These are phyloP conservation scores for Phyllotis vaccarum DNA, from an alignment of 2,797 vertebrate species.

Conservation along the genomic window DNA sequence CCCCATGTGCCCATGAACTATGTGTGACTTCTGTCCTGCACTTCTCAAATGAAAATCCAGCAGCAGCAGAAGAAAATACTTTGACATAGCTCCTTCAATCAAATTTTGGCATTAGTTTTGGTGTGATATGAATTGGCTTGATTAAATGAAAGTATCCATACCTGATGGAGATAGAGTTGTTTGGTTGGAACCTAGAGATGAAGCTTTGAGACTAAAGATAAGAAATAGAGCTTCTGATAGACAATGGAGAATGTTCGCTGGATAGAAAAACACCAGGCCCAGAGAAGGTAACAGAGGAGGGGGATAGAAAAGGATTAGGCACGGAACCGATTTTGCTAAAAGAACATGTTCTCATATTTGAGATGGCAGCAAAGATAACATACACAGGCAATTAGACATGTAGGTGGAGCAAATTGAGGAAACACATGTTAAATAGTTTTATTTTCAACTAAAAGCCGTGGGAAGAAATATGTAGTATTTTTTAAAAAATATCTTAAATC, in stretches of 20 bases:
- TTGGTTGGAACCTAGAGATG: not conserved
- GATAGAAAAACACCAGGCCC: not conserved
- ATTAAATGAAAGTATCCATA: not conserved
- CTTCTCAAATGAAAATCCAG: not conserved
- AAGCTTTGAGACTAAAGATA: not conserved
- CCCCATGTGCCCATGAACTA: not conserved
- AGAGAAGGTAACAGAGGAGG: not conserved
- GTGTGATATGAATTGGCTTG: not conserved
- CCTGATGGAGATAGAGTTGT: not conserved
- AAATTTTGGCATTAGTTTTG: not conserved
- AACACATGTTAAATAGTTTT: not conserved
- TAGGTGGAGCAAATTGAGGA: not conserved
- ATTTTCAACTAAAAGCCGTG: constrained; percentile 48
- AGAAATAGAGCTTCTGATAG: not conserved
- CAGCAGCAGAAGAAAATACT: not conserved
- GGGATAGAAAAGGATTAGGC: not conserved
- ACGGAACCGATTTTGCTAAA: not conserved
- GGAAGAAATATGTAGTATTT: not conserved
- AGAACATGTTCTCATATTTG: constrained; percentile 18
- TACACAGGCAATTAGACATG: not conserved
- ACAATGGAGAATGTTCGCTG: not conserved
- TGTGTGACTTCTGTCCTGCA: not conserved
- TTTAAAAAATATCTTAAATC: not conserved
- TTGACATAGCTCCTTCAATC: not conserved
- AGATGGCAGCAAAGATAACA: not conserved